Evolutionary conservation across 2,888 invertebrate genomes (phyloP), one percentile per base, ranked within the genome.

Genomic region (Agrotis puta): DNA sequence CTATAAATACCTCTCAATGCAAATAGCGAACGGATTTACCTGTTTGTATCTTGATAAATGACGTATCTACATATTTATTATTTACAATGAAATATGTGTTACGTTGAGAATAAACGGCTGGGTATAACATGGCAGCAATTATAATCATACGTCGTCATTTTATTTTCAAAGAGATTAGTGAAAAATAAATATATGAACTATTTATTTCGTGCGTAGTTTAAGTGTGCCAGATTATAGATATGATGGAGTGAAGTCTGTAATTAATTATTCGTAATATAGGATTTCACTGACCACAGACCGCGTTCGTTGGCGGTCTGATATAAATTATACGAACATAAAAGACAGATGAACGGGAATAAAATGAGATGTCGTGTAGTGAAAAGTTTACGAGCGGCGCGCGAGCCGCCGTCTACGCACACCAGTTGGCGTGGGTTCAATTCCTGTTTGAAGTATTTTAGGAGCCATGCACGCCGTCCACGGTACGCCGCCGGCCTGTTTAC

Each of bases 361-460:
- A 94, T 90, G 89, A 92, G 90, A 91, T 90, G 93, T 94, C 94
- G 90, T 94, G 93, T 92, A 92, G 90, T 94, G 92, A 93, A 92
- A 92, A 94, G 91, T 94, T 94, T 94, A 95, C 91, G 94, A 94
- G 92, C 87, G 85, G 85, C 82, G 85, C 88, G 91, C 92, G 92
- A 93, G 91, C 89, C 93, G 92, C 92, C 90, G 94, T 95, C 95
- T 95, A 93, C 95, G 93, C 93, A 94, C 93, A 92, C 93, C 93
- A 93, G 90, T 95, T 95, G 95, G 95, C 95, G 89, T 89, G 90
- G 90, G 88, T 94, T 95, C 95, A 95, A 96, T 92, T 95, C 94
- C 94, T 95, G 94, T 94, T 94, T 92, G 92, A 94, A 89, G 94
- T 95, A 96, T 95, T 95, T 95, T 93, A 83, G 93, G 95, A 94